Conservation (phyloP, 1,140 invertebrate genomes). For the Aphelinus certus region DNA sequence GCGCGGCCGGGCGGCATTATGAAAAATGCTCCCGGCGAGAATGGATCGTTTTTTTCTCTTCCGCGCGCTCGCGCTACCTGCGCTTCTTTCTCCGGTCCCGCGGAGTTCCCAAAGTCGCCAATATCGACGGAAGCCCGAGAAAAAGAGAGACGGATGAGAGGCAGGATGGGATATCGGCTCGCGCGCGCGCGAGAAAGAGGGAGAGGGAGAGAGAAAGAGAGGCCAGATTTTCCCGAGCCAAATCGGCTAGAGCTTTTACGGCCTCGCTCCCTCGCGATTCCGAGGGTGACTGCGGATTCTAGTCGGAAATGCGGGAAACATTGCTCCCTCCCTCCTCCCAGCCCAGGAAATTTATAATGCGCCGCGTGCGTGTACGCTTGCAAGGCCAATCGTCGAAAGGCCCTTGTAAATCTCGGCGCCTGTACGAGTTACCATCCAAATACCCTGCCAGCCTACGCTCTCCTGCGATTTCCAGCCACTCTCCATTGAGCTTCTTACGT, state of each 20-base stretch:
- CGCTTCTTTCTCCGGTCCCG: not conserved
- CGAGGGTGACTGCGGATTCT: not conserved
- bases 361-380: no score
- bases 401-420: no score
- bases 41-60: constrained; percentile 26
- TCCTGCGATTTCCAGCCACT: no score
- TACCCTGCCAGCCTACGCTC: no score
- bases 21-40: constrained; percentile 28
- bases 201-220: not conserved
- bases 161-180: not conserved
- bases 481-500: no score
- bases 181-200: no score
- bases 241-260: no score
- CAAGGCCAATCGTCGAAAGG: no score
- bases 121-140: not conserved
- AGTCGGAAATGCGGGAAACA: not conserved
- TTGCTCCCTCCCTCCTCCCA: not conserved
- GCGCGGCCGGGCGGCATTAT: constrained; percentile 20
- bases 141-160: constrained; percentile 18
- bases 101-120: constrained; percentile 2
- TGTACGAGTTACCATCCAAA: no score
- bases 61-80: not conserved
- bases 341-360: not conserved
- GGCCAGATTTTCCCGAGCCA: not conserved
- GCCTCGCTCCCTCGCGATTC: no score